A percentile compares a stretch with the other conserved stretches of the same genome.
Evolutionary conservation across 1,140 invertebrate genomes (phyloP).

Genomic region (Scaptomyza pallida): DNA sequence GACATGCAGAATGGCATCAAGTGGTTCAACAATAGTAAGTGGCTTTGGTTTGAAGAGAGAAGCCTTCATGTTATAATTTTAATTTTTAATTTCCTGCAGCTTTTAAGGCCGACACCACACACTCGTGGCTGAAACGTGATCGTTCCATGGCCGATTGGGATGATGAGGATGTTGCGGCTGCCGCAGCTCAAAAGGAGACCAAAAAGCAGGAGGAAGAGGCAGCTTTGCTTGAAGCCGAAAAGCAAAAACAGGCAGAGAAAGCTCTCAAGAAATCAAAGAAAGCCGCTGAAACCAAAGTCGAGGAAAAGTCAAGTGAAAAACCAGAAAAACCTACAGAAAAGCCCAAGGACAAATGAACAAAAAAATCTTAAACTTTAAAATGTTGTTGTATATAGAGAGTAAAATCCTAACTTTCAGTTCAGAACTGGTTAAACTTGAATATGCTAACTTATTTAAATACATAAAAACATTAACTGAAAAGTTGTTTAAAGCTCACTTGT

Average conservation of each 20-base stretch:
- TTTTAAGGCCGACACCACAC: slow-evolving; percentile 69
- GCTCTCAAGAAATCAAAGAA: slow-evolving; percentile 63
- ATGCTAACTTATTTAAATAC: slow-evolving; percentile 70
- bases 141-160: slow-evolving; percentile 86
- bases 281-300: slow-evolving; percentile 13
- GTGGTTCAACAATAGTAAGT: slow-evolving; percentile 77
- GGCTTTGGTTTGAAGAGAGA: too few relatives aligned
- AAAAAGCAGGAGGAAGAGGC: slow-evolving; percentile 66
- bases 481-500: too few relatives aligned
- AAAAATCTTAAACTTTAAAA: slow-evolving; percentile 24
- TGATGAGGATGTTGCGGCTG: slow-evolving; percentile 84
- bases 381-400: slow-evolving; percentile 50
- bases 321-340: slow-evolving; percentile 40
- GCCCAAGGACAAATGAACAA: slow-evolving; percentile 54
- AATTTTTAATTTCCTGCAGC: slow-evolving; percentile 41
- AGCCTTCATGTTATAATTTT: slow-evolving; percentile 56
- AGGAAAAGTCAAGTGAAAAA: slow-evolving; percentile 31
- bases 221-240: slow-evolving; percentile 63
- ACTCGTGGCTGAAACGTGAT: slow-evolving; percentile 81
- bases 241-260: slow-evolving; percentile 65
- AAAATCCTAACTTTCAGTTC: slow-evolving; percentile 43
- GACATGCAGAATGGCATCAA: slow-evolving; percentile 88
- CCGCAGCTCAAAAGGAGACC: slow-evolving; percentile 66
- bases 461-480: slow-evolving; percentile 16
- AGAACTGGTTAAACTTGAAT: slow-evolving; percentile 40